Base-by-base conservation (phyloP, 2,797 vertebrate genomes). In the Sebastes vulpes region DNA sequence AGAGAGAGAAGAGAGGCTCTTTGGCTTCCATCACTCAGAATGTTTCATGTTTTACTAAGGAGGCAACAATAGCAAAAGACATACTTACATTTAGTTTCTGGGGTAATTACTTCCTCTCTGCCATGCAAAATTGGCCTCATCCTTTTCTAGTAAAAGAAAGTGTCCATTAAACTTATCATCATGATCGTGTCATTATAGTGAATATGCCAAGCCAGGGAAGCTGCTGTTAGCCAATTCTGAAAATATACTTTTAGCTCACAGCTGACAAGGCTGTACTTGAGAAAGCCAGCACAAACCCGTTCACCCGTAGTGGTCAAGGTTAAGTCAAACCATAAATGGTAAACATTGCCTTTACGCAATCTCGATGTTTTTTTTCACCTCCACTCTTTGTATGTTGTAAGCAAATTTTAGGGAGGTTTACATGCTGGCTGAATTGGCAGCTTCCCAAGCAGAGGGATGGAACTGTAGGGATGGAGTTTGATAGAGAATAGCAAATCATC, bases 401-500 rank as follows among this genome's bases (percentile, higher is more conserved):
- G 23, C 11, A 66, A 16, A 69, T 58, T 56, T 70, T 28, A 5
- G 4, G 18, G 23, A 59, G n/a, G 38, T 80, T 77, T 84, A 72
- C 65, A 77, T 83, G 35, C 23, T 48, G 35, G 29, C 64, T 73
- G 56, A 42, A 38, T 28, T 83, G 75, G 25, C 63, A 75, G 32
- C 63, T 66, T 74, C 54, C 72, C 64, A 85, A 74, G 46, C 50
- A 48, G 63, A 84, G 65, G 21, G 54, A 78, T 75, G 46, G 70
- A 65, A 72, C 81, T 80, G 57, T 65, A 71, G 11, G 68, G 61
- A 68, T 72, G 59, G 52, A 82, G 82, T 90, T 90, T 92, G 87
- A 93, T 88, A 87, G 84, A 92, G 89, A 94, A 94, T 91, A 86
- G 66, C 71, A 93, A 94, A 95, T 93, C 65, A 87, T 89, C 63